Evolutionary conservation across 1,140 invertebrate genomes (phyloP), one percentile per base, ranked within the genome.

Genomic region (Leptestheria dahalacensis): DNA sequence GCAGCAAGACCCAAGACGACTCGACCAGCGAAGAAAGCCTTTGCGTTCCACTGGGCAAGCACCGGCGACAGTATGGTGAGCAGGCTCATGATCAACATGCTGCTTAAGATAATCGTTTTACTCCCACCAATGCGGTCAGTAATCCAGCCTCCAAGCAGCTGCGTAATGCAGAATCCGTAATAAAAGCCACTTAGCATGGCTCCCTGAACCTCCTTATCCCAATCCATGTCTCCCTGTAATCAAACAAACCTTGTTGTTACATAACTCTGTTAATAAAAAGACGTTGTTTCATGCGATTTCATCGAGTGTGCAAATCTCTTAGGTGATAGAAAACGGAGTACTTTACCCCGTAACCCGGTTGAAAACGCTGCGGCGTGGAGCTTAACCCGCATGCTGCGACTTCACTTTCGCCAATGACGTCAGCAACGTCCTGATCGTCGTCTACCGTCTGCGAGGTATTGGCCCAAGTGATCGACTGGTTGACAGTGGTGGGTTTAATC

Each of bases 101-200:
- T 71, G 11, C 64, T 48, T 21, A 61, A 23, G 18, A 41, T 6
- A 12, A 74, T 66, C 20, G 69, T 65, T 24, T 65, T 64, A 55
- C 69, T 70, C 12, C 72, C 70, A 18, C 74, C 75, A 58, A 71
- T 71, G 21, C 67, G 61, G 54, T 72, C 71, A 20, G 66, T 65
- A 12, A 75, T 48, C 65, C 66, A 70, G 41, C 73, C 74, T n/a
- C 72, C 75, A 10, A 73, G 70, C 21, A 77, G 66, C 63, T 77
- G 76, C 1, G 72, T 71, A 2, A 70, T 53, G 1, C 72, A 64
- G 61, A 72, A 75, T 15, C 74, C 74, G 49, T 70, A 69, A 63
- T 70, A 75, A 65, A 74, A 74, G 6, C 70, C 66, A 6, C 69
- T 71, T 3, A 76, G 49, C 21, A 75, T 68, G 9, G 62, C 52